phyloP scores from a whole-genome alignment of 2,888 invertebrate species.

The Nesidiocoris tenuis region DNA sequence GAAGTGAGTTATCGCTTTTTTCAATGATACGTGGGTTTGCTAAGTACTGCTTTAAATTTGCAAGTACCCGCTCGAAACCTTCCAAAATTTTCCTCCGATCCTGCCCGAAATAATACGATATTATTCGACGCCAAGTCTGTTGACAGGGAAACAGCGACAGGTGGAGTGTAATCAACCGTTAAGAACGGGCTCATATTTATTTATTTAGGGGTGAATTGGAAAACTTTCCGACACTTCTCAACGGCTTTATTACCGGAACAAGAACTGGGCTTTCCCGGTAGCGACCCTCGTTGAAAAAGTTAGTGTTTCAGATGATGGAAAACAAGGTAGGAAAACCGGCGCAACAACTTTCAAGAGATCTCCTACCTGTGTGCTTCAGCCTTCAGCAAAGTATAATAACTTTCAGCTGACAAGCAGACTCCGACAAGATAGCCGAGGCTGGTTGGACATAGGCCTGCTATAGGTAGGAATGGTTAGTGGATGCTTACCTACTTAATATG shows the following conservation, averaged over 20 bases:
- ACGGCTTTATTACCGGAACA: not conserved
- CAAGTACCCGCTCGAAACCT: too few relatives aligned
- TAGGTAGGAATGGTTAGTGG: too few relatives aligned
- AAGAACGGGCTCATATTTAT: conserved; percentile 15
- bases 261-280: not conserved
- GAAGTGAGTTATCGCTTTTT: too few relatives aligned
- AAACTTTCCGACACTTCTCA: conserved; percentile 14
- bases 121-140: not conserved
- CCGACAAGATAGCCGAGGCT: too few relatives aligned
- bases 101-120: too few relatives aligned
- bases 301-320: not conserved
- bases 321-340: not conserved
- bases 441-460: too few relatives aligned
- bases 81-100: too few relatives aligned
- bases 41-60: too few relatives aligned
- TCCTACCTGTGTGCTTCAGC: not conserved
- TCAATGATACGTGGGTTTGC: too few relatives aligned
- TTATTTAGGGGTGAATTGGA: conserved; percentile 31
- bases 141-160: not conserved
- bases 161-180: not conserved
- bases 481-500: too few relatives aligned
- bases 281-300: not conserved
- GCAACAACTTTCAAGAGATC: not conserved
- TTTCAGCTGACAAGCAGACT: too few relatives aligned
- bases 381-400: not conserved